A percentile compares a stretch with the other conserved stretches of the same genome.
phyloP scores from a whole-genome alignment of 2,113 vertebrate species.

The western clawed frog (Xenopus tropicalis) region UCB_Xtro_10.0 CM004444.2:36102001-36102500 shows the following conservation, averaged over 20 bases:
- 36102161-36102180: conserved; percentile 20
- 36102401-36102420: background rate
- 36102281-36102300: conserved; percentile 11
- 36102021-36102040: conserved; percentile 25
- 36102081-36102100: conserved; percentile 37
- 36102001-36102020: conserved; percentile 35
- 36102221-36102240: background rate
- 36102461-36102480: too few relatives aligned
- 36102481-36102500: too few relatives aligned
- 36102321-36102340: conserved; percentile 10
- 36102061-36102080: conserved; percentile 1
- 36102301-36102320: background rate
- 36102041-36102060: conserved; percentile 30
- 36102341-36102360: conserved; percentile 12
- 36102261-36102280: conserved; percentile 10
- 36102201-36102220: conserved; percentile 17
- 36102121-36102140: too few relatives aligned
- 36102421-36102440: background rate
- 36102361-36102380: background rate
- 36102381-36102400: background rate
- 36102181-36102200: conserved; percentile 17
- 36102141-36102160: too few relatives aligned
- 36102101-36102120: too few relatives aligned
- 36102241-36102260: conserved; percentile 1
- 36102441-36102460: background rate